Base-by-base conservation (phyloP, 2,113 vertebrate species). In the Zapornia atra region DNA sequence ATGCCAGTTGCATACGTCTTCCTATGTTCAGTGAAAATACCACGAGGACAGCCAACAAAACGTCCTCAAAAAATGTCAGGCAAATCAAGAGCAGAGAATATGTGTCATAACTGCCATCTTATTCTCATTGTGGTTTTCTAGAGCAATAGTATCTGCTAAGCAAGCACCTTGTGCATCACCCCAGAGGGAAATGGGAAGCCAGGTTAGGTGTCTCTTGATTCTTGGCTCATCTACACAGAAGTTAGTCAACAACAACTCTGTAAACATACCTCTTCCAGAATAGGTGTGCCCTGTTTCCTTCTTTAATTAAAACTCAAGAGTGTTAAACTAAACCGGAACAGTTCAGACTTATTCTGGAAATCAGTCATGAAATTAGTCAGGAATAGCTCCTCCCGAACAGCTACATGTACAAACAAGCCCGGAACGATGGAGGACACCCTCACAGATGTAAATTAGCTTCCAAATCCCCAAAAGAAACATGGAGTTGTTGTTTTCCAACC, bases 261-360 rank as follows among this genome's bases (percentile, higher is more conserved):
- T 88, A 88, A 95, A 92, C 86, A 78, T 59, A 54, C 63, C 54
- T 73, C 42, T 86, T 90, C 72, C 54, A 86, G 79, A 71, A 68
- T 38, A 95, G 96, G 92, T 88, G 76, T 81, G 95, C 26, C 93
- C 33, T 60, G 13, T 90, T 88, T 93, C 90, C 75, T 59, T 94
- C 88, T 84, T 92, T 89, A 94, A 93, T 92, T 89, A 94, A 90
- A 93, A 86, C 71, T 73, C 82, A 29, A 46, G 2, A 4, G 50
- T 11, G 44, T 86, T 93, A 59, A 93, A 92, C 61, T 60, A 64
- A 86, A 94, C 38, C 19, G 12, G 90, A 96, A 93, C 65, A 69
- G 38, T 69, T 83, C 77, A 72, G 48, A 19, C 61, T 84, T 82
- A 71, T 44, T 79, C 93, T 96, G 93, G 86, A 95, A 96, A 89